Conservation (phyloP, 2,113 vertebrate species). For the Eclectus roratus region DNA sequence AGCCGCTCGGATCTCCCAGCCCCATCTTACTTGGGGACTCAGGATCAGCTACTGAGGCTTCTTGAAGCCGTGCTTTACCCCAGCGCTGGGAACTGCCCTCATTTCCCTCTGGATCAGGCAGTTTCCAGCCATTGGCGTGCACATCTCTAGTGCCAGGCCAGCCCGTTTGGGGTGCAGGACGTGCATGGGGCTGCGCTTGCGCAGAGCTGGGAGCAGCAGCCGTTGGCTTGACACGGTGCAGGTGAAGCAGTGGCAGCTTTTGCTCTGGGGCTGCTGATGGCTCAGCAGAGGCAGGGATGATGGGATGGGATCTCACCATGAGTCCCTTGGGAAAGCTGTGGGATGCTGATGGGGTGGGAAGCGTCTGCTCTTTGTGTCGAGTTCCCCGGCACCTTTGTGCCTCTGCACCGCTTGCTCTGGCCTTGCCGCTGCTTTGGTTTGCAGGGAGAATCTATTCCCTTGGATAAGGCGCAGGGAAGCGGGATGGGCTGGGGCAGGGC, state of each 20-base stretch:
- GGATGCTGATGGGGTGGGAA: background rate
- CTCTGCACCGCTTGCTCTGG: accelerated
- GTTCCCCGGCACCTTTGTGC: background rate
- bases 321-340: background rate
- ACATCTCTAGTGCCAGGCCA: accelerated
- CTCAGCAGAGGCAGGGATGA: accelerated
- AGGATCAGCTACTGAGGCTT: accelerated
- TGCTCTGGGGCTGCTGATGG: background rate
- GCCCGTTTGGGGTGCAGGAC: background rate
- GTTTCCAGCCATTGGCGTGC: background rate
- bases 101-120: background rate
- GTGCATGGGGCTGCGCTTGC: background rate
- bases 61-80: background rate
- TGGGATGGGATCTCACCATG: background rate
- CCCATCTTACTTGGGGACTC: background rate
- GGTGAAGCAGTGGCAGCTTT: background rate
- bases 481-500: background rate
- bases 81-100: accelerated
- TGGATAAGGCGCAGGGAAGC: background rate
- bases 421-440: accelerated
- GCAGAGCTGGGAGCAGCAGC: background rate
- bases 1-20: background rate
- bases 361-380: accelerated
- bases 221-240: accelerated
- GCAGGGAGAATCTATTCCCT: background rate